Evolutionary conservation across 2,113 vertebrate genomes (phyloP), one percentile per base, ranked within the genome.

Genomic region (Brevimyrus niger): DNA sequence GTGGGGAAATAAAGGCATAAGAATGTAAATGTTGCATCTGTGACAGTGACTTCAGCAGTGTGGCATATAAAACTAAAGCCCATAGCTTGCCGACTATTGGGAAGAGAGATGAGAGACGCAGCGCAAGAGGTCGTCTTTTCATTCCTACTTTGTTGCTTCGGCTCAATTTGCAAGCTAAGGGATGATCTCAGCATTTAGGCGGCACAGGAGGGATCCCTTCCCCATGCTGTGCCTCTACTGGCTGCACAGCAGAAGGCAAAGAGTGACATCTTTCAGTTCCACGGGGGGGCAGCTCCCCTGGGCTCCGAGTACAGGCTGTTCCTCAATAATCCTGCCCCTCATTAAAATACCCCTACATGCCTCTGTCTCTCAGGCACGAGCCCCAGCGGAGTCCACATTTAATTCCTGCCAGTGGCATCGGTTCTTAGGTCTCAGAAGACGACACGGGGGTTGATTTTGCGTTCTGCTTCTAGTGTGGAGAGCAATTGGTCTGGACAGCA

Each of bases 211-310:
- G 42, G 38, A 23, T 4, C 8, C 17, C 82, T 2, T 1, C 7
- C 83, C n/a, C 50, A 47, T 55, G 47, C 44, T 73, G 44, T 46
- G 23, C 21, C 31, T 89, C 38, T 11, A 7, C 82, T 27, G 21
- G 27, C 88, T 84, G 35, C 51, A 61, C 50, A 85, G 88, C 35
- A 69, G 23, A 48, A 38, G 19, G 38, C 86, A 44, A 15, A 3
- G 58, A 47, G 44, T 73, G 88, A 80, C 88, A 73, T 80, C 87
- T 89, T 89, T 85, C 88, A 90, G 69, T 91, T 42, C 31, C 23
- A 17, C 48, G 4, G 82, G 46, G 46, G 55, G 47, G 21, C 46
- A 27, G 27, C 73, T 55, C 85, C 15, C 50, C 73, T 82, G 27
- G 87, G 27, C 48, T 42, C 35, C 35, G 15, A 88, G 46, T 85